Evolutionary conservation across 2,797 vertebrate species (phyloP).

Genomic region (Eupleurogrammus muticus): DNA sequence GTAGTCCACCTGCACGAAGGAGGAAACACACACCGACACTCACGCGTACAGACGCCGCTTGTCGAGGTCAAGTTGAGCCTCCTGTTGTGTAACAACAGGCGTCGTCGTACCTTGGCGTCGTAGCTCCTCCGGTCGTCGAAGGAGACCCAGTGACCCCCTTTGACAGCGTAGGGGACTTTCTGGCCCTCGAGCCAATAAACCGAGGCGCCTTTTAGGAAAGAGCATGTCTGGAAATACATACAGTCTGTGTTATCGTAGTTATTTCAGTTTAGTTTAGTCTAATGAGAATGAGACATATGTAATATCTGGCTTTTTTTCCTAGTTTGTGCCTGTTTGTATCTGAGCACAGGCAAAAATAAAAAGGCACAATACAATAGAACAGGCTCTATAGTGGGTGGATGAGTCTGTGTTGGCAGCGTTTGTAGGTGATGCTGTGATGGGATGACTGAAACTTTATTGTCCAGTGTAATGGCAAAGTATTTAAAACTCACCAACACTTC

Average conservation of each 20-base stretch:
- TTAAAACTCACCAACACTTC: no score
- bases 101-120: slow-evolving; percentile 82
- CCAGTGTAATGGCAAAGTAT: no score
- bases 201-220: slow-evolving; percentile 74
- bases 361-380: no score
- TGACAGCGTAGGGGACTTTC: slow-evolving; percentile 84
- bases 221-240: slow-evolving; percentile 79
- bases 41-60: not conserved
- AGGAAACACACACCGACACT: not conserved
- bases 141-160: slow-evolving; percentile 83
- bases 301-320: no score
- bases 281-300: no score
- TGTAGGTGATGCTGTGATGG: no score
- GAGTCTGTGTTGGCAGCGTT: no score
- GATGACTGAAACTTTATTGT: no score
- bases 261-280: no score
- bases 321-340: no score
- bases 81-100: not conserved
- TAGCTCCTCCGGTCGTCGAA: slow-evolving; percentile 86
- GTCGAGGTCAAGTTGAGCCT: not conserved
- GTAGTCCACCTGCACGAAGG: slow-evolving; percentile 60
- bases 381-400: no score
- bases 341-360: no score
- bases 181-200: slow-evolving; percentile 80
- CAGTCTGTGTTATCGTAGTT: not conserved